These are phyloP conservation scores for Strigamia maritima DNA, from an alignment of 2,888 invertebrate species.

Conservation along the genomic window DNA sequence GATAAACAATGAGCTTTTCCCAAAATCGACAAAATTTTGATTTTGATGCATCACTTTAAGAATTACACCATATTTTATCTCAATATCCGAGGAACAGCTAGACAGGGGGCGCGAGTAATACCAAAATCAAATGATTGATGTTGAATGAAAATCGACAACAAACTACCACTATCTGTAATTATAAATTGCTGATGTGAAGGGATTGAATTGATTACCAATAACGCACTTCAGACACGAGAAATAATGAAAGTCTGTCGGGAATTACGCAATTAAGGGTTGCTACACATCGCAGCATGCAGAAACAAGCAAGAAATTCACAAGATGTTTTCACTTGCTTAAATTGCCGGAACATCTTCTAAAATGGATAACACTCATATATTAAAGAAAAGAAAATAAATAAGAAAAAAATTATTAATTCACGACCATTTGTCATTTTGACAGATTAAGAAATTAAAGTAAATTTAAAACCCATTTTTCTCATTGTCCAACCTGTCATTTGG, in stretches of 20 bases:
- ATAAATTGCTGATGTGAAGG: background rate
- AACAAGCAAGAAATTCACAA: no score
- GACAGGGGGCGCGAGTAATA: no score
- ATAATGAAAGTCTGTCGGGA: background rate
- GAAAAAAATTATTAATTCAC: background rate
- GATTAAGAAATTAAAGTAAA: conserved; percentile 30
- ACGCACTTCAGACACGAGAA: background rate
- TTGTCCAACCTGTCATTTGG: background rate
- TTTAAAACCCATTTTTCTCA: conserved; percentile 20
- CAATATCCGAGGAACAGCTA: no score
- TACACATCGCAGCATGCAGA: no score
- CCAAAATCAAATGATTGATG: background rate
- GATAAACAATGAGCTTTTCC: no score
- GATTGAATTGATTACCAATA: background rate
- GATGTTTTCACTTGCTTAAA: background rate
- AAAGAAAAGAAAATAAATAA: background rate
- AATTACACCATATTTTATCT: no score
- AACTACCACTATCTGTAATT: background rate
- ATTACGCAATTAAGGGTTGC: no score
- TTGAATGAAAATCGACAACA: background rate
- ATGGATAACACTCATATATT: background rate
- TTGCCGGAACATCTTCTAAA: background rate
- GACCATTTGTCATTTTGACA: conserved; percentile 17
- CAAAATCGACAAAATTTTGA: no score
- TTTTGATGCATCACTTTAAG: no score